phyloP scores from a whole-genome alignment of 1,140 invertebrate species.

The Whitmania pigra region DNA sequence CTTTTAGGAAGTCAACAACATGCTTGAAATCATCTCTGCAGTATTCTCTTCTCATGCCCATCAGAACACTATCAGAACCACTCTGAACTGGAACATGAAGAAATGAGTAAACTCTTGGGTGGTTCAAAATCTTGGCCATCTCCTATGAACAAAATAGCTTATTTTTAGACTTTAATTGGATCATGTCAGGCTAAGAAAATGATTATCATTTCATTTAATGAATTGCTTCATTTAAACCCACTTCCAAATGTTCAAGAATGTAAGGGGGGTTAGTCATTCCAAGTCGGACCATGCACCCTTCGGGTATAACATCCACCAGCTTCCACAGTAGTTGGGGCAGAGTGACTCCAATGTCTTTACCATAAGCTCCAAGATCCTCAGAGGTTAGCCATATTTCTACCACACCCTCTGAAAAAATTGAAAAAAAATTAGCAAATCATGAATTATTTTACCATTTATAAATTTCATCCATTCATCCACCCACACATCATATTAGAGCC shows the following conservation, averaged over 20 bases:
- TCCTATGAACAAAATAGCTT: constrained; percentile 45
- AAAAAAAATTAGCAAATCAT: not conserved
- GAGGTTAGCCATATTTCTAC: constrained; percentile 96
- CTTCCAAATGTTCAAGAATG: constrained; percentile 80
- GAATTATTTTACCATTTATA: too few species aligned
- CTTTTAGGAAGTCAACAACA: constrained; percentile 70
- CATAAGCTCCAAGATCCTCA: constrained; percentile 94
- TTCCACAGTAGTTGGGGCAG: constrained; percentile 72
- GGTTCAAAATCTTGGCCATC: constrained; percentile 72
- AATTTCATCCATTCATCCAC: too few species aligned
- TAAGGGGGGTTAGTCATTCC: constrained; percentile 99
- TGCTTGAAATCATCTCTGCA: constrained; percentile 69
- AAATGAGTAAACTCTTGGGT: constrained; percentile 83
- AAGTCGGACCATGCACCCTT: constrained; percentile 70
- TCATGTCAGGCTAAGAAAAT: not conserved
- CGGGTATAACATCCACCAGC: constrained; percentile 78
- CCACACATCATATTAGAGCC: too few species aligned
- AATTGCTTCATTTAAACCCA: constrained; percentile 26
- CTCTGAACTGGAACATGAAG: constrained; percentile 94
- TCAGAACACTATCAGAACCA: constrained; percentile 78
- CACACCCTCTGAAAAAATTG: constrained; percentile 71
- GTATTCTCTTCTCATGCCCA: constrained; percentile 94
- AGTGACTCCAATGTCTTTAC: constrained; percentile 74
- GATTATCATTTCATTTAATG: not conserved
- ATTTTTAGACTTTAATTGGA: not conserved